These are phyloP conservation scores for Dermatemys mawii DNA, from an alignment of 2,113 vertebrate species.

Conservation along the genomic window DNA sequence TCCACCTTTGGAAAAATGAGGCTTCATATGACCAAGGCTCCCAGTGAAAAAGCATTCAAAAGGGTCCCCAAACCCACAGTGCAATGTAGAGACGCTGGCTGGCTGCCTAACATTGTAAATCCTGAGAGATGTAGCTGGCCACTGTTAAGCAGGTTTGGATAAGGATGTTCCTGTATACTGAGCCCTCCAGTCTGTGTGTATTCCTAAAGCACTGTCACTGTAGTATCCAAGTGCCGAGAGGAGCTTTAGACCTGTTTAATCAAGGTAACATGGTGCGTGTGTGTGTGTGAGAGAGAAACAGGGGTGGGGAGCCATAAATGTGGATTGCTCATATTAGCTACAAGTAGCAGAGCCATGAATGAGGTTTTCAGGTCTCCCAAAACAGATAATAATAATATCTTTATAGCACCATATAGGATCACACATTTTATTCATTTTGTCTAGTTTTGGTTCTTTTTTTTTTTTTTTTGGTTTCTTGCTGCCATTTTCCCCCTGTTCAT, in stretches of 20 bases:
- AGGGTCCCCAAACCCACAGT: background rate
- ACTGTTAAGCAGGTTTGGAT: conserved; percentile 33
- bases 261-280: background rate
- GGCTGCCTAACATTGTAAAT: background rate
- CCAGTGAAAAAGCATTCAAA: background rate
- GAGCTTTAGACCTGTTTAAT: background rate
- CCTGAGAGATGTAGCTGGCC: conserved; percentile 1
- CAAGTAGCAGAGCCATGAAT: background rate
- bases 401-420: background rate
- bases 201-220: background rate
- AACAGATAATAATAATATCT: background rate
- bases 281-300: background rate
- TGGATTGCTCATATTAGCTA: background rate
- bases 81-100: background rate
- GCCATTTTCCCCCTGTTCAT: background rate
- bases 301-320: background rate
- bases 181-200: conserved; percentile 3
- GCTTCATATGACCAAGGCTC: background rate
- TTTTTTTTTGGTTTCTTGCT: background rate
- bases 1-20: background rate
- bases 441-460: background rate
- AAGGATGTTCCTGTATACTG: conserved; percentile 13
- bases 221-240: background rate
- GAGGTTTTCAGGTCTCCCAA: background rate
- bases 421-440: background rate